Evolutionary conservation across 1,140 invertebrate species (phyloP), one percentile per base, ranked within the genome.

Genomic region (Aphis craccivora): DNA sequence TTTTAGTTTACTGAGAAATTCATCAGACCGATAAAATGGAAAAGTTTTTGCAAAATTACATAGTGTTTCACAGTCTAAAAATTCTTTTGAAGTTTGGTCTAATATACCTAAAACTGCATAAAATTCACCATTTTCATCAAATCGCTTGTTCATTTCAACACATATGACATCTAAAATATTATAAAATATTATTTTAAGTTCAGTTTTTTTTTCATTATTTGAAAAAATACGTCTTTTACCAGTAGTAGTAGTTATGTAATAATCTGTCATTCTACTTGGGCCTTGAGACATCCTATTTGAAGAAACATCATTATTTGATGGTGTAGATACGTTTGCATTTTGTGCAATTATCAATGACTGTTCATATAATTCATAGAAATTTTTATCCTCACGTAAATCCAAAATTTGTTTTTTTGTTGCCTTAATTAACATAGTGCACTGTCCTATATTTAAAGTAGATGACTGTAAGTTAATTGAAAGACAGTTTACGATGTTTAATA

Each of bases 401-500:
- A 7, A 43, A 84, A 84, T 84, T 37, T 84, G n/a, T 84, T 84
- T 11, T 23, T 40, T 84, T 84, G 81, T 84, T 40, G 40, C 11
- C 37, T 40, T 6, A 84, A 84, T 40, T 43, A 84, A 37, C 9
- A 84, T 20, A 20, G 81, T 84, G 25, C 37, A 84, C 23, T 84
- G 81, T 84, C 37, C 23, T 84, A 84, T 84, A 84, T 84, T 23
- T 43, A 84, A 14, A 84, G 81, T 84, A 84, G 81, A 20, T 84
- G 81, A 84, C 23, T 84, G 81, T 35, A 84, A 43, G 81, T 84
- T 84, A 84, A 84, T 11, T 84, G 35, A 84, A 40, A 84, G 6
- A 37, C 23, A 84, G 23, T 37, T 37, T 20, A 84, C 23, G 22
- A 40, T 84, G 23, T 84, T 84, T 84, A 84, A 84, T 20, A 84